Base-by-base conservation (phyloP, 2,113 vertebrate genomes). In the Struthidea cinerea region DNA sequence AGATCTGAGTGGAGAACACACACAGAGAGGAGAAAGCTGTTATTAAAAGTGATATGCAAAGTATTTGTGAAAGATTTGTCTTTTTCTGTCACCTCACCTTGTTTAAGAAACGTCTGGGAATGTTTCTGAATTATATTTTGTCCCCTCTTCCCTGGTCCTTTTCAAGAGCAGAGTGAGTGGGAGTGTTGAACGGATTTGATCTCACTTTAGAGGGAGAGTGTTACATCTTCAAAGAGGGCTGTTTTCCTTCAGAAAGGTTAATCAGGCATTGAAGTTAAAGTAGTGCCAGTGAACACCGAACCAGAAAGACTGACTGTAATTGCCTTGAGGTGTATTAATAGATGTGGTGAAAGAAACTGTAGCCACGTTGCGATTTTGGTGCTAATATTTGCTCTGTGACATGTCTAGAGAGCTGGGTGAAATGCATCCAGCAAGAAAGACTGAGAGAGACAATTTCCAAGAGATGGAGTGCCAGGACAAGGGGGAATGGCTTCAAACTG, bases 161-260 rank as follows among this genome's bases (percentile, higher is more conserved):
- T 79, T 84, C 5, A 28, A 90, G 95, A 94, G 83, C 86, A 92
- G 7, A 2, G 4, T 70, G 93, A 93, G 94, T 96, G 83, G 94
- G 96, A 92, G 95, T 92, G 88, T 67, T 50, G 59, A 95, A 74
- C 0, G 86, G 94, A 63, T 94, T 97, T 88, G 86, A 92, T 94
- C 87, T 96, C 93, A 68, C 76, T 95, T 94, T 63, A 71, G 57
- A 52, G 60, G 89, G 60, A 81, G 88, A 93, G 75, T 82, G 76
- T 81, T 82, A 74, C 50, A 93, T 89, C 88, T 96, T 89, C 82
- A 65, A 81, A 89, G 73, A 76, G 73, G 87, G 42, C 46, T 95
- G 84, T 1, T 81, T 89, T 91, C 61, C 81, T 75, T 41, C 64
- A 80, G 76, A 77, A 53, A 82, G 87, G 91, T 96, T 96, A 84